phyloP scores from a whole-genome alignment of 1,140 invertebrate genomes.

The Ostrea edulis region DNA sequence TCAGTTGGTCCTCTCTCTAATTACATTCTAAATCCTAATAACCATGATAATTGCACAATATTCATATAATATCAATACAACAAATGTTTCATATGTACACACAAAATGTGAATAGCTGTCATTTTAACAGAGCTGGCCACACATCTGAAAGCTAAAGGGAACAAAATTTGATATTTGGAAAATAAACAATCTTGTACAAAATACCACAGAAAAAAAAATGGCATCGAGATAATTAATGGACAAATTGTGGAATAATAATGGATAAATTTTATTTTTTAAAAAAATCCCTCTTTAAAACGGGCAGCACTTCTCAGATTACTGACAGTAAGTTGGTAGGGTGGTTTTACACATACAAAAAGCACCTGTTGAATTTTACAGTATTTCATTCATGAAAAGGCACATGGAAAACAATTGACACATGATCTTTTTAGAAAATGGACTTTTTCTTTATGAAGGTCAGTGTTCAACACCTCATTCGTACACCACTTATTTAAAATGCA shows the following conservation, averaged over 20 bases:
- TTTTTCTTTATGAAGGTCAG: neutral
- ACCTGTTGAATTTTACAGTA: slow-evolving; percentile 13
- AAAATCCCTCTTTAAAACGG: neutral
- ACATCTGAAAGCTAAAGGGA: neutral
- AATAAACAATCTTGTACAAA: neutral
- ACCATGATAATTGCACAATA: slow-evolving; percentile 28
- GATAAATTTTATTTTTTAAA: neutral
- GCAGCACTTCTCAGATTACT: slow-evolving; percentile 4
- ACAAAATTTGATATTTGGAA: neutral
- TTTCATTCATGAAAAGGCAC: slow-evolving; percentile 28
- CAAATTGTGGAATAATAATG: neutral
- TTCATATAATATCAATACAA: slow-evolving; percentile 27
- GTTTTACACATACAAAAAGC: slow-evolving; percentile 6
- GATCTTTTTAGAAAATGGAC: neutral
- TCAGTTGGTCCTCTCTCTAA: slow-evolving; percentile 6
- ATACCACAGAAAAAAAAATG: neutral
- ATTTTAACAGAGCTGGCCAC: neutral
- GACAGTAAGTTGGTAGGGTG: neutral
- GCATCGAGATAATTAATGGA: neutral
- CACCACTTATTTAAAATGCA: slow-evolving; percentile 30
- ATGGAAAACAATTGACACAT: slow-evolving; percentile 1
- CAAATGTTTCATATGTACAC: neutral
- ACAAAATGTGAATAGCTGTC: slow-evolving; percentile 27
- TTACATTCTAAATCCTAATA: neutral
- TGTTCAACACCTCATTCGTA: slow-evolving; percentile 14